Evolutionary conservation across 1,140 invertebrate genomes (phyloP), one percentile per base, ranked within the genome.

Genomic region (Drosophila albomicans): DNA sequence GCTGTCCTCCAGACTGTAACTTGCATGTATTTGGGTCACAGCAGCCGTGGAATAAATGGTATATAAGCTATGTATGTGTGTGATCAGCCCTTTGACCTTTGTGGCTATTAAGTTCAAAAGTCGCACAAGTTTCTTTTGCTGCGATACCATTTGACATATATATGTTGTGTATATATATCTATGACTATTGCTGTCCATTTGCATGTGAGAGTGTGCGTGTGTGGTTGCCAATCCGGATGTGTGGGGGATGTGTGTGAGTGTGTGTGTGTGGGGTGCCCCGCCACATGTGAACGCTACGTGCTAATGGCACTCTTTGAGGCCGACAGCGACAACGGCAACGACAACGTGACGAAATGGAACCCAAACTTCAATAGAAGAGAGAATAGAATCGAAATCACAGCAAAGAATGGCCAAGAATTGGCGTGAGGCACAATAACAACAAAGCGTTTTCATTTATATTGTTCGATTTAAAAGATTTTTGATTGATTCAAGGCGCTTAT

Each of bases 401-500:
- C 35, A 38, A n/a, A 13, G 51, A 70, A 56, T 30, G 43, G 35
- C 35, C 41, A 25, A 25, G 3, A 68, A 51, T 25, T 20, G 35
- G 35, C 35, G 35, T 10, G 35, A 8, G 8, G 52, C 41, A 16
- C 45, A 64, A 48, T 59, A 84, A 51, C 52, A 67, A 63, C 51
- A 57, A 70, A 78, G 43, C 77, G 70, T 86, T 87, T 49, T 82
- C 70, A 82, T 87, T 86, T 78, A 66, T 58, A 86, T 87, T 86
- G 82, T 86, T 79, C 77, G 66, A 86, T 86, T 72, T 76, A 79
- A 87, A 87, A 76, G 75, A 79, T 77, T 75, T 86, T 87, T 87
- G 79, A 87, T 87, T 88, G 84, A 88, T 88, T 82, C 70, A 35
- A 86, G 13, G 54, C 65, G 82, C 72, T 87, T 88, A 79, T 79